phyloP scores from a whole-genome alignment of 2,113 vertebrate species.

The Eubucco bourcierii region DNA sequence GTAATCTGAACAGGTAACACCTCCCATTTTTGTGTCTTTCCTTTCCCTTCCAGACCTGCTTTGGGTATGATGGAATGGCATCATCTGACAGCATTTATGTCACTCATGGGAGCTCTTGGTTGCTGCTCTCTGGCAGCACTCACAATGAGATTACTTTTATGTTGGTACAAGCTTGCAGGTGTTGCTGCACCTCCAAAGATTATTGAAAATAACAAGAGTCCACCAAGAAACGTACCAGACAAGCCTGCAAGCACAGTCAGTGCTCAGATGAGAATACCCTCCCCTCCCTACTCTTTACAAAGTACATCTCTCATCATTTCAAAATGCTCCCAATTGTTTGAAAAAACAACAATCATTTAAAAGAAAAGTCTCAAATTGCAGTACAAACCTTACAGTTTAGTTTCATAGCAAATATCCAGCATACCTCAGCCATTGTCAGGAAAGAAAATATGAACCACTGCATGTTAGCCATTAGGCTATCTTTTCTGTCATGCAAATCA shows the following conservation, averaged over 20 bases:
- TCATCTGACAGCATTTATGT: neutral
- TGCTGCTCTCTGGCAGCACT: neutral
- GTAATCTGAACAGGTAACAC: neutral
- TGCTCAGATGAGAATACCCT: neutral
- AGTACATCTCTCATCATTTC: neutral
- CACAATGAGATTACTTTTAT: neutral
- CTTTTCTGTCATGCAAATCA: neutral
- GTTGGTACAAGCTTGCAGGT: neutral
- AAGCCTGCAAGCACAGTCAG: neutral
- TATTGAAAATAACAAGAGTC: neutral
- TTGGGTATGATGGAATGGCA: neutral
- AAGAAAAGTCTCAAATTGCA: neutral
- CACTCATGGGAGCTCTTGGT: neutral
- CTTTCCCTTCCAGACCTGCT: neutral
- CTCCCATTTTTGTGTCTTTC: neutral
- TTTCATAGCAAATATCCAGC: neutral
- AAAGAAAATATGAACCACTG: neutral
- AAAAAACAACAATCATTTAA: neutral
- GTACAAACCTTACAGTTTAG: neutral
- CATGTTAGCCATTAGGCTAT: neutral
- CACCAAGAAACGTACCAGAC: neutral
- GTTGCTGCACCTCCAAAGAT: neutral
- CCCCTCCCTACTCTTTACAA: neutral
- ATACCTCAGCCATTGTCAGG: neutral
- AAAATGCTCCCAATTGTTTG: neutral